Evolutionary conservation across 2,113 vertebrate genomes (phyloP), one percentile per base, ranked within the genome.

Genomic region (Pachypanchax playfairii): DNA sequence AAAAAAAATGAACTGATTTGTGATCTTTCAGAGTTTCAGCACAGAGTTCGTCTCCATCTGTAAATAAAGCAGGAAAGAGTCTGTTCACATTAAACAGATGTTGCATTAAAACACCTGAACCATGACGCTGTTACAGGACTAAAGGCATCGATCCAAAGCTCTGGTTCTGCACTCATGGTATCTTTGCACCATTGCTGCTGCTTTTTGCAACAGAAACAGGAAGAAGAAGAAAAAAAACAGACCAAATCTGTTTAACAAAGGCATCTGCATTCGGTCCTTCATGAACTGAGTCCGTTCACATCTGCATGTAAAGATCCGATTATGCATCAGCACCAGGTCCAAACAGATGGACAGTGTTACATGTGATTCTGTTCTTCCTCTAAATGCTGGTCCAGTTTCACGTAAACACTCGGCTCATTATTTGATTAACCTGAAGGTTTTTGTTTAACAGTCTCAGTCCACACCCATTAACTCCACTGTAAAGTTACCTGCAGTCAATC

Each of bases 401-500:
- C 49, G 9, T 20, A 46, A 44, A 46, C 13, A 33, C 11, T 70
- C 9, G 18, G n/a, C 4, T 33, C 15, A 60, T 39, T n/a, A 42
- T 44, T 56, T 55, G 25, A 64, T 31, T 20, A 44, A 61, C 24
- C 53, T 31, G 17, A 20, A 18, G 24, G 49, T 8, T 54, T 21
- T 66, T 60, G 35, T 69, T 68, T 65, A 75, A 48, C 31, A 26
- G 36, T 59, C 22, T 26, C 10, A 2, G 48, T 52, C 72, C 70
- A 70, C 81, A 43, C 81, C 79, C 83, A 64, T 57, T 46, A 41
- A 56, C 41, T 57, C 26, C 56, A 58, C 57, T 75, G 65, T 77
- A 6, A 64, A 54, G 33, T 64, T 15, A 74, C 26, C 22, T 46
- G 24, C 0, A 1, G 50, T n/a, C 4, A 39, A 29, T 38, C 9